Conservation (phyloP, 2,888 invertebrate species). For the Tupiocoris notatus region DNA sequence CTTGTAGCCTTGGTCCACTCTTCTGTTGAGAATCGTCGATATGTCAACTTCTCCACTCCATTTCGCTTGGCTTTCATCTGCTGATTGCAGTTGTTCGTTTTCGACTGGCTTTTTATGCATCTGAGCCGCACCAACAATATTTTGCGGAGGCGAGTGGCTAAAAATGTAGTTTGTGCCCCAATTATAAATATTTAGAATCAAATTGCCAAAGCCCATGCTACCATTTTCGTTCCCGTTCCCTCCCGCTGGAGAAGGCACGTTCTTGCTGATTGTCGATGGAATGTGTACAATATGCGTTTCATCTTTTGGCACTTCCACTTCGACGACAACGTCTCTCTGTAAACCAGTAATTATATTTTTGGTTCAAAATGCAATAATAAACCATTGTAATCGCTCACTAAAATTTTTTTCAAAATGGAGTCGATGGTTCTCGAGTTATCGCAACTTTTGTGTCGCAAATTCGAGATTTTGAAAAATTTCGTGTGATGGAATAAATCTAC, state of each 20-base stretch:
- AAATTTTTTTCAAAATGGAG: too few species aligned
- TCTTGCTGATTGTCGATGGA: not conserved
- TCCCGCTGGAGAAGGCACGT: too few species aligned
- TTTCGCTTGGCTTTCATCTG: not conserved
- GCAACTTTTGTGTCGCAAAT: too few species aligned
- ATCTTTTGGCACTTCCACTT: too few species aligned
- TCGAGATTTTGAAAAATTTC: too few species aligned
- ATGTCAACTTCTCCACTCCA: not conserved
- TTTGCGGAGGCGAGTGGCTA: slow-evolving; percentile 11
- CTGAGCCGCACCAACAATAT: not conserved
- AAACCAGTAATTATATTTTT: too few species aligned
- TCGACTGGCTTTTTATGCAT: not conserved
- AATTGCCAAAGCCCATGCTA: not conserved
- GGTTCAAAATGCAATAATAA: too few species aligned
- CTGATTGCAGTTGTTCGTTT: not conserved
- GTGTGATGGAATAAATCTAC: too few species aligned
- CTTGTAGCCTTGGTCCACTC: not conserved
- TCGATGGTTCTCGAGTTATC: too few species aligned
- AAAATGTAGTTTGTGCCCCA: slow-evolving; percentile 31
- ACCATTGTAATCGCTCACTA: too few species aligned
- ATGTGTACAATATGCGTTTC: too few species aligned
- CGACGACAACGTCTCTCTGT: too few species aligned
- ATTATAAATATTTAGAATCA: slow-evolving; percentile 22
- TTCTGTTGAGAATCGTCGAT: not conserved
- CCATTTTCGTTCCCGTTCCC: not conserved